Evolutionary conservation across 1,140 invertebrate genomes (phyloP).

Genomic region (Riptortus pedestris): DNA sequence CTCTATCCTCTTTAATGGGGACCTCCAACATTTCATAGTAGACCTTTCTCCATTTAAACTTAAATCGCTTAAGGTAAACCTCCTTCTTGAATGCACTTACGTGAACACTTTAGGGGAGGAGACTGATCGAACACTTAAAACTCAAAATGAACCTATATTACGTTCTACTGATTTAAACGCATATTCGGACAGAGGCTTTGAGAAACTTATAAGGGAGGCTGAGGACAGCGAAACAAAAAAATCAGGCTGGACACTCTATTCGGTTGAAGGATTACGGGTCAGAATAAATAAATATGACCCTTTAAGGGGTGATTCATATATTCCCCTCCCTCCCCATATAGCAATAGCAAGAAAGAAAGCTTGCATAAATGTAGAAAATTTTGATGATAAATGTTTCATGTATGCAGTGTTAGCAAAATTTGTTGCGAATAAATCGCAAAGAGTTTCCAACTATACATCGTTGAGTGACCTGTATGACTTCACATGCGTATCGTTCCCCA

Average conservation of each 20-base stretch:
- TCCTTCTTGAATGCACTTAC: no score
- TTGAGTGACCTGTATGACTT: not conserved
- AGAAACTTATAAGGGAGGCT: not conserved
- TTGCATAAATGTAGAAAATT: no score
- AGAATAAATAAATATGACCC: not conserved
- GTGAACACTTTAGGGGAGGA: no score
- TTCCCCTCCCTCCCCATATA: not conserved
- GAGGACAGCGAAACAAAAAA: not conserved
- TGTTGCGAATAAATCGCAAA: not conserved
- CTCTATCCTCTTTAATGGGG: no score
- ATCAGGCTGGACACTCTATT: not conserved
- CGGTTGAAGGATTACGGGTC: not conserved
- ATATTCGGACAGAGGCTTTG: not conserved
- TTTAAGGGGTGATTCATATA: not conserved
- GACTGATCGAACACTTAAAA: not conserved
- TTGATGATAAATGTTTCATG: conserved; percentile 9
- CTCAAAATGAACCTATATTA: not conserved
- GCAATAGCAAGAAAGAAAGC: no score
- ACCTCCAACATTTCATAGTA: no score
- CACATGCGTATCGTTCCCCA: not conserved
- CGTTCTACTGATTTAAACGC: not conserved
- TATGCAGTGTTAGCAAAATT: not conserved
- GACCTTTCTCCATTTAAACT: no score
- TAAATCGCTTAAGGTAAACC: no score
- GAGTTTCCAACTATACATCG: not conserved